Evolutionary conservation across 1,140 invertebrate genomes (phyloP), one percentile per base, ranked within the genome.

Genomic region (Hycleus phaleratus): DNA sequence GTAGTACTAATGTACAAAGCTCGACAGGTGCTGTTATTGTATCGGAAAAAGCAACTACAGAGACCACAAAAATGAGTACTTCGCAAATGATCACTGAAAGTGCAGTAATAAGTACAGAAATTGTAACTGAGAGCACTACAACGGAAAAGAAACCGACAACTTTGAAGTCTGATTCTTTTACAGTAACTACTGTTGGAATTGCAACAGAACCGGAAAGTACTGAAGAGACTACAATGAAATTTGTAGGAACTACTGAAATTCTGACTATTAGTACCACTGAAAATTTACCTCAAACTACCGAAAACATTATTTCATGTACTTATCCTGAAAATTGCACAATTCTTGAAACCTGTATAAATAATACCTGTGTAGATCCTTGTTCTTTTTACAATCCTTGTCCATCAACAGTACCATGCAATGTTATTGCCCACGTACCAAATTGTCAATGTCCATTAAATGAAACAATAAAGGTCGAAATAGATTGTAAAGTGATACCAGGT

Each of bases 401-500:
- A 65, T 63, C 60, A 46, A 61, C 61, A 49, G 57, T 65, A 53
- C 62, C 66, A 58, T 82, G 80, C 71, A 68, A 71, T 49, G 75
- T 77, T 61, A 66, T 74, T 42, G 71, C 73, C 58, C 78, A 79
- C 68, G 70, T 71, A 63, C 71, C 78, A 65, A 68, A 76, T 71
- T 82, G 81, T 73, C 74, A 78, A 68, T 81, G 80, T 66, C 70
- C 72, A 60, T 48, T 65, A 54, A 56, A 66, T 54, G 49, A 63
- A 56, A 64, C 57, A 66, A 50, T 64, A 65, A 63, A 45, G 59
- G 59, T 69, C 65, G 67, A 51, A 61, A 58, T 71, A 69, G 69
- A 73, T 75, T 82, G 80, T 79, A 77, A 73, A 71, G 68, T 75
- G 69, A 71, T 76, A 72, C 74, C 80, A 82, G 80, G 80, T 82